Percentiles rank a stretch among this genome's conserved stretches.
These are phyloP conservation scores for Masnerella sp. DNA, from an alignment of 2,888 invertebrate species.

Conservation along the genomic window DNA sequence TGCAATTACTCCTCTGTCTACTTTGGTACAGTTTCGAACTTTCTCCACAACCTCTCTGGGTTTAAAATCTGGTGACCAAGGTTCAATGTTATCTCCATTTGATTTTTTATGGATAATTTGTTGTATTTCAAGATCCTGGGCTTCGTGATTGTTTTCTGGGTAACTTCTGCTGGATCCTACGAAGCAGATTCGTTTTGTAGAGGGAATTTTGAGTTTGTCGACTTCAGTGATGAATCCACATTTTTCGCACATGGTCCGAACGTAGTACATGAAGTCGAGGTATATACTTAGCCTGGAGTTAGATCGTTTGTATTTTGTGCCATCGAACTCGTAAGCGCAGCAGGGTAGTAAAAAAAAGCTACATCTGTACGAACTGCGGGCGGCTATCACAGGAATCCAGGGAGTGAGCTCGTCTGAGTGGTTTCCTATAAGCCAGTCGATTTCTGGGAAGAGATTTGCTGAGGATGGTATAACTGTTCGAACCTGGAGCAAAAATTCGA, in stretches of 20 bases:
- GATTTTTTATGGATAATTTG: conserved; percentile 76
- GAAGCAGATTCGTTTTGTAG: conserved; percentile 93
- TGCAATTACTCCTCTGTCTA: conserved; percentile 83
- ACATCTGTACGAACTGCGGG: conserved; percentile 85
- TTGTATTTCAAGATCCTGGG: conserved; percentile 78
- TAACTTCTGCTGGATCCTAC: conserved; percentile 81
- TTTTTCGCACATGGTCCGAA: conserved; percentile 80
- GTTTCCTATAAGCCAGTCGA: conserved; percentile 97
- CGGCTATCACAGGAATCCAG: conserved; percentile 96
- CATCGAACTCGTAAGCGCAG: conserved; percentile 94
- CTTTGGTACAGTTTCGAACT: conserved; percentile 91
- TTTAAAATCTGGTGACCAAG: conserved; percentile 81
- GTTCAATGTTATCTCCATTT: conserved; percentile 1
- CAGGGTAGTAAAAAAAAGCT: conserved; percentile 96
- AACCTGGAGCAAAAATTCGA: conserved; percentile 79
- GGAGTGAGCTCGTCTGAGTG: conserved; percentile 99
- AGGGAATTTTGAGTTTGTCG: conserved; percentile 96
- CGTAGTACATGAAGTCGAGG: conserved; percentile 84
- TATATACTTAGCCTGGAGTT: conserved; percentile 88
- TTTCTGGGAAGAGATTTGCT: conserved; percentile 83
- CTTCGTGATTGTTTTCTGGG: conserved; percentile 72
- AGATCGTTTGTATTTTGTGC: conserved; percentile 87
- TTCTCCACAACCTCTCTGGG: conserved; percentile 83
- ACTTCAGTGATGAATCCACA: conserved; percentile 87
- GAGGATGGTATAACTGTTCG: conserved; percentile 84